Base-by-base conservation (phyloP, 2,113 vertebrate species). In the Erythrocercus mccallii region DNA sequence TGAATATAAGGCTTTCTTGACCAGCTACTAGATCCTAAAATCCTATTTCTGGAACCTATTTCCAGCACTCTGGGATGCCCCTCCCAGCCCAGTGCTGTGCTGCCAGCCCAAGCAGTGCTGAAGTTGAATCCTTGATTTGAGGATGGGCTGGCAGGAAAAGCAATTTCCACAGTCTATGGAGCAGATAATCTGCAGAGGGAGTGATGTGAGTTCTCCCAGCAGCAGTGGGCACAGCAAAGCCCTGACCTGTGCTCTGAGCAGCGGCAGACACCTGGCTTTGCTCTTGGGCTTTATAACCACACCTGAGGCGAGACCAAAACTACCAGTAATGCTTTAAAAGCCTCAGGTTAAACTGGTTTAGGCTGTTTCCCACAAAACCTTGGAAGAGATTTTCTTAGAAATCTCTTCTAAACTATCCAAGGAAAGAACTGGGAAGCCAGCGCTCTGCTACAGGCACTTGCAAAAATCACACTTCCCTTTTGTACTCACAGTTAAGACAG, bases 201-300 rank as follows among this genome's bases (percentile, higher is more conserved):
- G 22, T 4, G 2, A 21, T 2, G 27, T 30, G 21, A n/a, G 37
- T 0, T 0, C 18, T 27, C 27, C 19, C 50, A 54, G 50, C 60
- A 84, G 78, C 70, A 79, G 44, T 70, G 57, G 23, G 45, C 35
- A 48, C 58, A 44, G 40, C 37, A 35, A 31, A 47, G 54, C 48
- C 35, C 22, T 2, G 1, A n/a, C 44, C 76, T 11, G 15, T 1
- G 6, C 27, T 40, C 45, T 0, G 1, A 31, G 45, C 50, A 6
- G 22, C 2, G 27, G 11, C 5, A 1, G 40, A 37, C 0, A 4
- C 40, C 37, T 30, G 24, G 16, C 33, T 84, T 86, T 0, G 0
- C 22, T n/a, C 28, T 47, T 51, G 23, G 9, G 56, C 47, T 40
- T 74, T 44, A 23, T 12, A 71, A 45, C 18, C 25, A 14, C 10